A percentile compares a stretch with the other conserved stretches of the same genome.
Evolutionary conservation across 2,888 invertebrate genomes (phyloP).

Genomic region (Rhyacophila evoluta): DNA sequence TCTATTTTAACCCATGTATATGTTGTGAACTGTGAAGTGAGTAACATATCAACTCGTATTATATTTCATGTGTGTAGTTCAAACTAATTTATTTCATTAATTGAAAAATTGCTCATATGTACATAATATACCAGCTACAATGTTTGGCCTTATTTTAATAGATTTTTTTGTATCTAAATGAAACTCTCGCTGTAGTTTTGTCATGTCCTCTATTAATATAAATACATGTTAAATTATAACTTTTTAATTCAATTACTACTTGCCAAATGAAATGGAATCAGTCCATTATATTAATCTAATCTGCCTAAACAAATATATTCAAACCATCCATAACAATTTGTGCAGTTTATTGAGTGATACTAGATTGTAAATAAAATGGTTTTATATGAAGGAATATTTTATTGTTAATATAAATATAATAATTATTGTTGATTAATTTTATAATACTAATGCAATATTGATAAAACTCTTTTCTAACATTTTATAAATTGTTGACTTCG

Average conservation of each 20-base stretch:
- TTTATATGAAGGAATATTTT: constrained; percentile 23
- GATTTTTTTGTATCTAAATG: neutral
- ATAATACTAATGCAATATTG: constrained; percentile 25
- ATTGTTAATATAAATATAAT: constrained; percentile 16
- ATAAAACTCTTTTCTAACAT: constrained; percentile 13
- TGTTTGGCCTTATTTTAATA: neutral
- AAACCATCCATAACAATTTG: neutral
- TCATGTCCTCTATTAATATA: neutral
- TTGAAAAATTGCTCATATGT: constrained; percentile 2
- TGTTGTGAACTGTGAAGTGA: neutral
- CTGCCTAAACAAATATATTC: constrained; percentile 27
- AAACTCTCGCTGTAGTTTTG: neutral
- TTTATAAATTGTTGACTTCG: neutral
- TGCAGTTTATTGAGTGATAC: constrained; percentile 29
- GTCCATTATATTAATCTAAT: neutral
- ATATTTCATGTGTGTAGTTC: neutral
- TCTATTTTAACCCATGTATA: neutral
- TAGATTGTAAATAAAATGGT: constrained; percentile 25
- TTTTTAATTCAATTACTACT: neutral
- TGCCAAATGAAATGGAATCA: constrained; percentile 2
- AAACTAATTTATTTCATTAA: constrained; percentile 8
- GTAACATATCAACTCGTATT: neutral
- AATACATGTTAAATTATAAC: neutral
- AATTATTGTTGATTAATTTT: constrained; percentile 23
- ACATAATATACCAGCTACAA: neutral